Conservation (phyloP, 2,797 vertebrate species). For the Kryptopterus vitreolus region DNA sequence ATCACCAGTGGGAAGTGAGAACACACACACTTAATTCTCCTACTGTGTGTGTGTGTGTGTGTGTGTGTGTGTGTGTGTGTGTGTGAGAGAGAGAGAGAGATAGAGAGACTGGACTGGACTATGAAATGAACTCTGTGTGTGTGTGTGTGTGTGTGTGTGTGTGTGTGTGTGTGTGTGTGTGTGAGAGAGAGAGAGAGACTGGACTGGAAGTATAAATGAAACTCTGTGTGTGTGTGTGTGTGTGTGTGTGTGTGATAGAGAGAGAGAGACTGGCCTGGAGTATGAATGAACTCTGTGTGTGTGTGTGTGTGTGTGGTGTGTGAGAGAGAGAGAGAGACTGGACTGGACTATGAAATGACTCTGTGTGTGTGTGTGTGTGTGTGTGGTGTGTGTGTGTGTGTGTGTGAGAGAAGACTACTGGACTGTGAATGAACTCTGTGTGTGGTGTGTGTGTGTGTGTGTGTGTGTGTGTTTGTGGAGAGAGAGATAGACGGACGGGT, state of each 20-base stretch:
- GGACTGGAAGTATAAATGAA: too few relatives aligned
- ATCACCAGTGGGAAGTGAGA: slow-evolving; percentile 56
- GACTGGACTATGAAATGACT: neutral
- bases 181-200: too few relatives aligned
- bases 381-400: too few relatives aligned
- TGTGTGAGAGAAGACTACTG: too few relatives aligned
- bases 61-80: slow-evolving; percentile 3
- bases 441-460: neutral
- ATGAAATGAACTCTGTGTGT: neutral
- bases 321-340: neutral
- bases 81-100: neutral
- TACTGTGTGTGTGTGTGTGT: neutral
- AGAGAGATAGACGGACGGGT: neutral
- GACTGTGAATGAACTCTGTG: too few relatives aligned
- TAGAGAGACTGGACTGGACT: neutral
- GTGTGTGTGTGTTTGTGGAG: neutral
- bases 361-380: too few relatives aligned
- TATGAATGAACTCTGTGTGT: too few relatives aligned
- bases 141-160: neutral
- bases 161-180: slow-evolving; percentile 7
- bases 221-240: too few relatives aligned
- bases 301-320: neutral
- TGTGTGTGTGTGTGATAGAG: too few relatives aligned
- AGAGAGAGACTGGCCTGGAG: too few relatives aligned
- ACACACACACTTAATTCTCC: neutral